phyloP scores from a whole-genome alignment of 2,113 vertebrate genomes.

The Daboia siamensis region DNA sequence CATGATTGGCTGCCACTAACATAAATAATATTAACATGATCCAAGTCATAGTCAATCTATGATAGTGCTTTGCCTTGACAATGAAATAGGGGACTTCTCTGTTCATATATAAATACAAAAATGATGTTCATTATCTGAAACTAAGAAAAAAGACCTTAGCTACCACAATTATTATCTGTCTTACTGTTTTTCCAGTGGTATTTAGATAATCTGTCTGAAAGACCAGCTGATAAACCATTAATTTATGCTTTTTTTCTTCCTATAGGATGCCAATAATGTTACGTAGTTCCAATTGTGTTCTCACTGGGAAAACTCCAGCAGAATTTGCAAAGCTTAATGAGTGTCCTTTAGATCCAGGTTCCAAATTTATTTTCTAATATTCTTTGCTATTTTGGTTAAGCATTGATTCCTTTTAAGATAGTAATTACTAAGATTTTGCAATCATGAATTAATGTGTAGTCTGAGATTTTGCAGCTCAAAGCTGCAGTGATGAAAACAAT shows the following conservation, averaged over 20 bases:
- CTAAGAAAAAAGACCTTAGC: background rate
- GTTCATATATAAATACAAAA: background rate
- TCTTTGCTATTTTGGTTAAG: background rate
- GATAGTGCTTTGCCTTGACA: background rate
- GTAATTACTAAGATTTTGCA: background rate
- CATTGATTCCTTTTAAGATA: background rate
- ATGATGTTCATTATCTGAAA: background rate
- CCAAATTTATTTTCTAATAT: background rate
- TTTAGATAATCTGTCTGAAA: background rate
- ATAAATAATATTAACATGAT: background rate
- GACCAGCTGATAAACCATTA: background rate
- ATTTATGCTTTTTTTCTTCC: conserved; percentile 16
- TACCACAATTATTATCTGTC: background rate
- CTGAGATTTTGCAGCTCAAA: background rate
- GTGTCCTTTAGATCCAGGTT: conserved; percentile 96
- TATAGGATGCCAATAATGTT: conserved; percentile 98
- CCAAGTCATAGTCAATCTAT: background rate
- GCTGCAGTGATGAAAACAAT: background rate
- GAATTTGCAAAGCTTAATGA: conserved; percentile 96
- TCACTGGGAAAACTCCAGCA: conserved; percentile 90
- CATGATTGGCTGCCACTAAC: background rate
- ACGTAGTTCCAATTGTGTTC: conserved; percentile 94
- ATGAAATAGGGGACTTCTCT: background rate
- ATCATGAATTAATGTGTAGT: background rate
- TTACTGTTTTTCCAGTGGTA: background rate